These are phyloP conservation scores for Penaeus japonicus DNA, from an alignment of 1,140 invertebrate species.

Conservation along the genomic window DNA sequence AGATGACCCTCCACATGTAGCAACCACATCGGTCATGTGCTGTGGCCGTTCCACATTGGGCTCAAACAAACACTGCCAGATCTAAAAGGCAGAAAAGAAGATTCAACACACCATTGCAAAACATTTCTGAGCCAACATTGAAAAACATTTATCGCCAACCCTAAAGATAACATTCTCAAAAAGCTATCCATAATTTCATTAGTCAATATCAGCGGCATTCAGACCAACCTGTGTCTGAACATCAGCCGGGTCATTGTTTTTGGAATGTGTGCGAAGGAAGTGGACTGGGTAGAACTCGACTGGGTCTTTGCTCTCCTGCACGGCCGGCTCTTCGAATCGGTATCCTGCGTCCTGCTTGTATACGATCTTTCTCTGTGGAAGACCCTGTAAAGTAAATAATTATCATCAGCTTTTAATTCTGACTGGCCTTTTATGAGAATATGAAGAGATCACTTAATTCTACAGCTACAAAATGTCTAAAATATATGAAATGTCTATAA, in stretches of 20 bases:
- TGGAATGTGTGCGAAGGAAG: slow-evolving; percentile 63
- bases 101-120: background rate
- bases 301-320: slow-evolving; percentile 37
- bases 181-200: background rate
- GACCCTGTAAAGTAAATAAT: background rate
- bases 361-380: slow-evolving; percentile 61
- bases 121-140: background rate
- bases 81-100: slow-evolving; percentile 58
- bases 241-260: slow-evolving; percentile 63
- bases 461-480: too few species aligned
- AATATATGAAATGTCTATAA: too few species aligned
- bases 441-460: too few species aligned
- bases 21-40: slow-evolving; percentile 64
- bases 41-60: slow-evolving; percentile 62
- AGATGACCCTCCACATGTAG: slow-evolving; percentile 68
- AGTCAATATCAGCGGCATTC: background rate
- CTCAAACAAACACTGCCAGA: slow-evolving; percentile 68
- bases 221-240: slow-evolving; percentile 62
- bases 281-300: slow-evolving; percentile 59
- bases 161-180: background rate
- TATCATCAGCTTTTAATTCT: too few species aligned
- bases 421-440: too few species aligned
- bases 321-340: slow-evolving; percentile 40
- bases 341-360: slow-evolving; percentile 55
- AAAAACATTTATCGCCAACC: background rate